phyloP scores from a whole-genome alignment of 2,113 vertebrate genomes.

The Mirza zaza region DNA sequence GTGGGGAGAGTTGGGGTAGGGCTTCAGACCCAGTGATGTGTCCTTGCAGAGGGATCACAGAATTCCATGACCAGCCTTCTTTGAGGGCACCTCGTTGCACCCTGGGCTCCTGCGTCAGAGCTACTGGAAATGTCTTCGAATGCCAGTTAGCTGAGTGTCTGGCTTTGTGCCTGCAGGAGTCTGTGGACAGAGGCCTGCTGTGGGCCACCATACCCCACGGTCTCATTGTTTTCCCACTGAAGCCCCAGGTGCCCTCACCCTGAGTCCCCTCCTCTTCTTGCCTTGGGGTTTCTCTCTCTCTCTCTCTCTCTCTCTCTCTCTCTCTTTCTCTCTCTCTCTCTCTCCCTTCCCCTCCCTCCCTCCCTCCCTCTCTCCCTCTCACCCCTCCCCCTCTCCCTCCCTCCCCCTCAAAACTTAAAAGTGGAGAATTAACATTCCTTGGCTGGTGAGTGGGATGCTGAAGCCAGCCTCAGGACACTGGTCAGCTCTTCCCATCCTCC shows the following conservation, averaged over 20 bases:
- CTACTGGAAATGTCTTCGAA: constrained; percentile 60
- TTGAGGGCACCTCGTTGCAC: constrained; percentile 24
- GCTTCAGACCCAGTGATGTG: background rate
- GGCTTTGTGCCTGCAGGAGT: constrained; percentile 64
- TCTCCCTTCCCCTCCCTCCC: background rate
- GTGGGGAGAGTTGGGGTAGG: rapidly evolving
- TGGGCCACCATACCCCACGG: constrained; percentile 52
- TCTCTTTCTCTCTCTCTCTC: background rate
- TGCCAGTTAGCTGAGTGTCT: constrained; percentile 45
- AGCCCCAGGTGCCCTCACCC: constrained; percentile 43
- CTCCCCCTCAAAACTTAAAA: background rate
- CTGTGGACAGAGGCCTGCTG: constrained; percentile 44
- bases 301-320: background rate
- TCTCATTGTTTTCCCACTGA: constrained; percentile 52
- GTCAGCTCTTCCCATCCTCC: background rate
- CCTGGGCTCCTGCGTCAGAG: constrained; percentile 60
- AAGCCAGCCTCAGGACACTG: background rate
- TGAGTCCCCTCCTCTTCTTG: background rate
- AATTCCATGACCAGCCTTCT: constrained; percentile 39
- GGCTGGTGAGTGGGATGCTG: background rate
- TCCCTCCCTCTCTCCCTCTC: background rate
- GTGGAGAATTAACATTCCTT: constrained; percentile 50
- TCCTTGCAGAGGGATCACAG: constrained; percentile 30
- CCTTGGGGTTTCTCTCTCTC: constrained; percentile 17
- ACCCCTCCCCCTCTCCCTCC: too few species aligned